These are phyloP conservation scores for Erethizon dorsatum DNA, from an alignment of 2,797 vertebrate species.

Conservation along the genomic window DNA sequence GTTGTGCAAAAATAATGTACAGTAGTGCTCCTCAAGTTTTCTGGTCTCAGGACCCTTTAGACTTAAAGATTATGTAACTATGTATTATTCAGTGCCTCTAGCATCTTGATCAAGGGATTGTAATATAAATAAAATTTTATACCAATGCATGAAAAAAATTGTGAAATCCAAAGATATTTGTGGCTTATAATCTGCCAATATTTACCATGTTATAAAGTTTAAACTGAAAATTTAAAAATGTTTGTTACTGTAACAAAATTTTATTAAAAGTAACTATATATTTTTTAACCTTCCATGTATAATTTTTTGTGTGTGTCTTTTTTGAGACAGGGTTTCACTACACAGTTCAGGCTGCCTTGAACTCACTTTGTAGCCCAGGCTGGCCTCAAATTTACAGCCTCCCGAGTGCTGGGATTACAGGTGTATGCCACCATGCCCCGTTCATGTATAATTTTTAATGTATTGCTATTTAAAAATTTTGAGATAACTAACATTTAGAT, in stretches of 20 bases:
- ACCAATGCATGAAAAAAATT: neutral
- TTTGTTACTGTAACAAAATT: neutral
- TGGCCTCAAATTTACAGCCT: neutral
- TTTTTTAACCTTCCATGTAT: neutral
- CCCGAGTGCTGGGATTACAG: neutral
- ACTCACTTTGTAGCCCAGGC: neutral
- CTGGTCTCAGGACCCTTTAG: neutral
- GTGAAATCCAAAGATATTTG: neutral
- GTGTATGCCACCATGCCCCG: neutral
- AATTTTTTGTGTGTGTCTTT: neutral
- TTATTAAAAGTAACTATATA: neutral
- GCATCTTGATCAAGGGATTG: neutral
- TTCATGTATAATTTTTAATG: conserved; percentile 7
- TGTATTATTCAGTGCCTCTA: neutral
- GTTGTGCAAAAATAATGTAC: neutral
- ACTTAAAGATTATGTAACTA: neutral
- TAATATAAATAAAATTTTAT: neutral
- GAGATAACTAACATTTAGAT: conserved; percentile 52
- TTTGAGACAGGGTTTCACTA: neutral
- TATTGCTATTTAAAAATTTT: conserved; percentile 19
- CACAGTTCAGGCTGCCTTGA: neutral
- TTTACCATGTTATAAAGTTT: neutral
- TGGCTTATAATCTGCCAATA: neutral
- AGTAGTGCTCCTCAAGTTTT: neutral
- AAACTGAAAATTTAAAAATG: neutral